Percentiles rank a stretch among this genome's conserved stretches.
Evolutionary conservation across 2,888 invertebrate species (phyloP).

Genomic region (Leucoma salicis): DNA sequence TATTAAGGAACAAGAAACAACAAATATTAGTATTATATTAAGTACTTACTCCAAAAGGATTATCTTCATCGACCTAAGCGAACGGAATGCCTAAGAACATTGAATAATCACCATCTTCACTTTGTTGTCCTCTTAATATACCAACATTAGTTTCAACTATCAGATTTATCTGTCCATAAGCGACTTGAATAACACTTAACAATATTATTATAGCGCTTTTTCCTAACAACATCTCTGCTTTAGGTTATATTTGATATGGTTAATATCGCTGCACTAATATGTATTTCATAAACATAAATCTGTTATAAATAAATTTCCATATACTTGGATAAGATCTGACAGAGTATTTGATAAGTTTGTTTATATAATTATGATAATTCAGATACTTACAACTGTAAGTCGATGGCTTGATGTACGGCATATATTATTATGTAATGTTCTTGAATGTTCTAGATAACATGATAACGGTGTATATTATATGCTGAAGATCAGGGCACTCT

Average conservation of each 20-base stretch:
- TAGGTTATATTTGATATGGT: not conserved
- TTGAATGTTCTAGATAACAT: too few species aligned
- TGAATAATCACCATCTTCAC: slow-evolving; percentile 39
- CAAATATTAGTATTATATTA: slow-evolving; percentile 13
- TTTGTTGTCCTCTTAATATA: slow-evolving; percentile 31
- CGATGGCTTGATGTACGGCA: too few species aligned
- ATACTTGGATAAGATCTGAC: too few species aligned
- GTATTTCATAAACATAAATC: too few species aligned
- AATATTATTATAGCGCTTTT: not conserved
- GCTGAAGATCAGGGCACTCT: too few species aligned
- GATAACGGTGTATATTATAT: too few species aligned
- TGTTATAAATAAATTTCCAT: too few species aligned
- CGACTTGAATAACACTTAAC: not conserved
- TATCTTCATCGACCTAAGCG: slow-evolving; percentile 33
- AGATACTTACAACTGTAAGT: too few species aligned
- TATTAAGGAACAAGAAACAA: too few species aligned
- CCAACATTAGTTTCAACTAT: slow-evolving; percentile 28
- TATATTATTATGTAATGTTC: too few species aligned
- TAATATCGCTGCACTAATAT: not conserved
- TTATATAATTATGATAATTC: too few species aligned
- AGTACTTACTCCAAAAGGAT: slow-evolving; percentile 47
- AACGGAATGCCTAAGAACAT: slow-evolving; percentile 50
- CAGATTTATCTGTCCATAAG: slow-evolving; percentile 7
- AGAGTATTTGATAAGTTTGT: too few species aligned
- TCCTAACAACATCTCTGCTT: not conserved